Evolutionary conservation across 2,797 vertebrate genomes (phyloP).

Genomic region (Mycteria americana): DNA sequence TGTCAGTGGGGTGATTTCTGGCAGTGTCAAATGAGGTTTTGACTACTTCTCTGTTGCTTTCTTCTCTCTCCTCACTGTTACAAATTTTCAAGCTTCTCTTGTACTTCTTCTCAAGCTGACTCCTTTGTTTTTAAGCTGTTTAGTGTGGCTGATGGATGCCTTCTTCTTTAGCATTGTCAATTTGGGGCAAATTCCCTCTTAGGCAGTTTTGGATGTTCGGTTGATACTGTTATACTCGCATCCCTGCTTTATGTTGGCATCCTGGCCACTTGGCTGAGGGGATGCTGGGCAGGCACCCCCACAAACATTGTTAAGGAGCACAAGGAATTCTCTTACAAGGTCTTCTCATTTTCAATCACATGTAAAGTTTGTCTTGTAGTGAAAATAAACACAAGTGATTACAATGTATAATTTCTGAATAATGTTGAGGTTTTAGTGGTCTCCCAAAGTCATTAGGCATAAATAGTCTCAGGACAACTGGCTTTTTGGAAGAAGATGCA

Average conservation of each 20-base stretch:
- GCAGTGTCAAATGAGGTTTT: neutral
- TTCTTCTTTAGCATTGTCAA: neutral
- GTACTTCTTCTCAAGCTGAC: neutral
- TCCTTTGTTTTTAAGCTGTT: neutral
- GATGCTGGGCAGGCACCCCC: neutral
- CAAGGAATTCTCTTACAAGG: neutral
- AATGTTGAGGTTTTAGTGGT: neutral
- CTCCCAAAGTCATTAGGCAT: neutral
- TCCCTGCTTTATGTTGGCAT: neutral
- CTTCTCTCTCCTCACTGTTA: neutral
- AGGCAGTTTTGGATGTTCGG: neutral
- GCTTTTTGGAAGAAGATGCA: neutral
- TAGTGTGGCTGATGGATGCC: too few species aligned
- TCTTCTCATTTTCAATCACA: neutral
- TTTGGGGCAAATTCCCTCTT: neutral
- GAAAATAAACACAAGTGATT: neutral
- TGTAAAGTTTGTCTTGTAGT: neutral
- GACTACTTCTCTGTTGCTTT: neutral
- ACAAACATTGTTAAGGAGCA: neutral
- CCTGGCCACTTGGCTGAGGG: rapidly evolving
- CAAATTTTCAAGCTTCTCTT: neutral
- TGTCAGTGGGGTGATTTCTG: neutral
- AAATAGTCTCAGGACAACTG: neutral
- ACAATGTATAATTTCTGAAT: neutral
- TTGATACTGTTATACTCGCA: neutral